Conservation (phyloP, 1,140 invertebrate genomes). For the Rhysida immarginata region DNA sequence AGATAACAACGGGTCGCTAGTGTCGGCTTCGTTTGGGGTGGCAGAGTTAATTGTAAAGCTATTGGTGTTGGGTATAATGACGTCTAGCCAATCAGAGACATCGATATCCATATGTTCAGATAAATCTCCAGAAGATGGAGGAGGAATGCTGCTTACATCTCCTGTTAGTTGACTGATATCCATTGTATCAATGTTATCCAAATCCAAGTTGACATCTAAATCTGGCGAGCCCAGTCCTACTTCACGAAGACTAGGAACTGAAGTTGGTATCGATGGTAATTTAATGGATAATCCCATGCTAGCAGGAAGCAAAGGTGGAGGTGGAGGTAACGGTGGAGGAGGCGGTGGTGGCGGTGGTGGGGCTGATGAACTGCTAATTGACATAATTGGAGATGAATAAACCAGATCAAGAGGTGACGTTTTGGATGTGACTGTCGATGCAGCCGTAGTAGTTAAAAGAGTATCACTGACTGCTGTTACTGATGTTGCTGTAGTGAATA, state of each 20-base stretch:
- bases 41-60: conserved; percentile 17
- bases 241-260: conserved; percentile 18
- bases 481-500: conserved; percentile 19
- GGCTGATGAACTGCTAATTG: conserved; percentile 22
- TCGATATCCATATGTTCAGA: conserved; percentile 46
- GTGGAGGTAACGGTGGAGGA: conserved; percentile 21
- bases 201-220: conserved; percentile 21
- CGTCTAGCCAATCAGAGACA: conserved; percentile 51
- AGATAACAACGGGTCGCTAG: conserved; percentile 44
- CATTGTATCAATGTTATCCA: conserved; percentile 19
- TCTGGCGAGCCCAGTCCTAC: conserved; percentile 18
- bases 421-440: conserved; percentile 25
- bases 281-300: neutral
- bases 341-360: conserved; percentile 31
- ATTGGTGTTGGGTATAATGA: conserved; percentile 36
- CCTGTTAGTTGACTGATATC: conserved; percentile 13
- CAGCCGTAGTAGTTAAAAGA: conserved; percentile 23
- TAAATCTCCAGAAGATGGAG: conserved; percentile 14
- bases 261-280: conserved; percentile 14
- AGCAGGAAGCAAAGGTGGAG: conserved; percentile 33
- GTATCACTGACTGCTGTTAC: no score
- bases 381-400: conserved; percentile 17
- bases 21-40: conserved; percentile 27
- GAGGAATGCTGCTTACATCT: conserved; percentile 7
- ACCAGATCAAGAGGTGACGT: no score